These are phyloP conservation scores for Drosophila oshimai DNA, from an alignment of 1,140 invertebrate species.

Conservation along the genomic window DNA sequence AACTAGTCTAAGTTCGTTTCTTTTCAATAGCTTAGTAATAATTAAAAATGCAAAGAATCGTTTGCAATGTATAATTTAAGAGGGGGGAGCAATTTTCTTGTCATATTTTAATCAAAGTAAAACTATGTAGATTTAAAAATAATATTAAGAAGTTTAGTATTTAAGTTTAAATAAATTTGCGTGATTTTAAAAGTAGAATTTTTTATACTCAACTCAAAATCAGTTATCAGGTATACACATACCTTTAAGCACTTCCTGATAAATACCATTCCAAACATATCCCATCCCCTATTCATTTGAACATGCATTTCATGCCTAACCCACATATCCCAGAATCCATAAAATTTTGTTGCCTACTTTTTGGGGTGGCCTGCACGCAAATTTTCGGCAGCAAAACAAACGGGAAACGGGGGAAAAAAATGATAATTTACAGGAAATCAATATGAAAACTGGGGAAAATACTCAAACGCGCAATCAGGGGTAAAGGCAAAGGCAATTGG, in stretches of 20 bases:
- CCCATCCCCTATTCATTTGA: constrained; percentile 12
- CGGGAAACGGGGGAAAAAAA: constrained; percentile 22
- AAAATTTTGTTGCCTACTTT: constrained; percentile 74
- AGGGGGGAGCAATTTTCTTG: too few relatives aligned
- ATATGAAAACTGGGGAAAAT: constrained; percentile 27
- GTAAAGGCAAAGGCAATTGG: constrained; percentile 59
- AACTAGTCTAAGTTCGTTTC: too few relatives aligned
- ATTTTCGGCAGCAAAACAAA: constrained; percentile 37
- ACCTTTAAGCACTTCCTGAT: not conserved
- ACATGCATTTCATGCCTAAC: constrained; percentile 56
- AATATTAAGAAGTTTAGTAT: too few relatives aligned
- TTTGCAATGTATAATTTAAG: too few relatives aligned
- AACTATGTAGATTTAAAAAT: too few relatives aligned
- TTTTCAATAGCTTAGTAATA: too few relatives aligned
- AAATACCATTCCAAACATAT: not conserved
- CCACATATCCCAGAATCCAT: constrained; percentile 56
- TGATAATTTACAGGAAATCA: constrained; percentile 55
- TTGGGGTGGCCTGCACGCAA: constrained; percentile 37
- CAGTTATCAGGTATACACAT: too few relatives aligned
- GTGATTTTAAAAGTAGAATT: too few relatives aligned
- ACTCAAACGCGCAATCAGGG: constrained; percentile 59
- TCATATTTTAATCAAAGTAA: too few relatives aligned
- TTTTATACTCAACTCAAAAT: too few relatives aligned
- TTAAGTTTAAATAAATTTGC: too few relatives aligned
- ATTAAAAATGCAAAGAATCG: too few relatives aligned